Evolutionary conservation across 1,140 invertebrate species (phyloP), one percentile per base, ranked within the genome.

Genomic region (Drosophila saltans): DNA sequence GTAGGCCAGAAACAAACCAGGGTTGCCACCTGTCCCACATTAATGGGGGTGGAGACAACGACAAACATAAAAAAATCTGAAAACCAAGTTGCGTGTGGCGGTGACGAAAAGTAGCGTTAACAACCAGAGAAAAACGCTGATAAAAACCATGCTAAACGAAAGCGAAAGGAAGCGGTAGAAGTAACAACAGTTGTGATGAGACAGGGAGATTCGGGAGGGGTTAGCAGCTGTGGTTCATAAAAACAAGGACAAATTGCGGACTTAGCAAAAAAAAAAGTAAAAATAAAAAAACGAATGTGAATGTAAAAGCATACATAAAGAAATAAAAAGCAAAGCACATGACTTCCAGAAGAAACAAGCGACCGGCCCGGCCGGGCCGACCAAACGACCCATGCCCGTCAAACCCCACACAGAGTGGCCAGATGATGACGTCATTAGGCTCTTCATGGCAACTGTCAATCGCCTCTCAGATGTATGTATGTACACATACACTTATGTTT

Each of bases 211-310:
- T 8, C 30, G 28, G 56, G 26, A 5, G 52, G n/a, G n/a, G 33
- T 40, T 41, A 75, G 64, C 55, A 75, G 71, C 71, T 74, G 66
- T 69, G 66, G 75, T 52, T 66, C 33, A 78, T 59, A 75, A 67
- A 78, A 78, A 71, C 67, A 71, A 78, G 72, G 68, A 78, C 75
- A 75, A 75, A 78, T 65, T 75, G 72, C 67, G 64, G 60, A 78
- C 72, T 78, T 75, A 72, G 59, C 68, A 70, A 75, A 63, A 56
- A 74, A 45, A 48, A 48, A 36, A 36, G 16, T 16, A 16, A 36
- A 36, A 36, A 36, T 36, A 7, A 70, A 75, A 26, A 52, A 52
- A 26, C 21, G 52, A 75, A 78, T 78, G 75, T 75, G 72, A 78
- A 69, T 66, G 75, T 77, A 66, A 74, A 77, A 77, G 62, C 66